Evolutionary conservation across 2,888 invertebrate genomes (phyloP).

Genomic region (Drosophila percnosoma): DNA sequence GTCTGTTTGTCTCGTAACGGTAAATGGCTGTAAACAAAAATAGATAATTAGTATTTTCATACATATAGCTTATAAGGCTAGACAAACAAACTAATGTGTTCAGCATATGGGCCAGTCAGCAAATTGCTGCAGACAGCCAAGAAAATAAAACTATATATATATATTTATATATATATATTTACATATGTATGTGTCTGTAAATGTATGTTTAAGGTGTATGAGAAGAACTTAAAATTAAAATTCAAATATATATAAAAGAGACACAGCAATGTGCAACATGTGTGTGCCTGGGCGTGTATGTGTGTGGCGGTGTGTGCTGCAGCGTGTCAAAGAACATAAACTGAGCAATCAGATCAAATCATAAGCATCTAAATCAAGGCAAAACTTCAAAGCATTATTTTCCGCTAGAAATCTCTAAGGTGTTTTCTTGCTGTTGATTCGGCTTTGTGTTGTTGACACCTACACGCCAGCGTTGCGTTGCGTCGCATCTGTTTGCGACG

Average conservation of each 20-base stretch:
- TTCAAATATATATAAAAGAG: slow-evolving; percentile 32
- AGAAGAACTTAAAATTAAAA: slow-evolving; percentile 41
- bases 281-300: neutral
- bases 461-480: slow-evolving; percentile 54
- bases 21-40: slow-evolving; percentile 59
- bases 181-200: slow-evolving; percentile 21
- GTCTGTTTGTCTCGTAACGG: slow-evolving; percentile 11
- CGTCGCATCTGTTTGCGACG: slow-evolving; percentile 6
- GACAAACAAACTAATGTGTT: slow-evolving; percentile 41
- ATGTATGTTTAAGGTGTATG: slow-evolving; percentile 38
- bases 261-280: slow-evolving; percentile 36
- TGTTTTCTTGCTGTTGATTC: slow-evolving; percentile 22
- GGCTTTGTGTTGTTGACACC: slow-evolving; percentile 67
- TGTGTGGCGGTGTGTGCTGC: slow-evolving; percentile 11
- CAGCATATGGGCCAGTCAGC: slow-evolving; percentile 40
- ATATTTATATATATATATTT: neutral
- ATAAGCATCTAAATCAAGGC: slow-evolving; percentile 42
- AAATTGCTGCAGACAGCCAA: slow-evolving; percentile 24
- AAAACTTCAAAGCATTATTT: slow-evolving; percentile 68
- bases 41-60: slow-evolving; percentile 42
- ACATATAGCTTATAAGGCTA: slow-evolving; percentile 9
- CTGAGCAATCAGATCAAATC: slow-evolving; percentile 41
- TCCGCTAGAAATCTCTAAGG: slow-evolving; percentile 51
- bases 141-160: slow-evolving; percentile 8
- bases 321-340: slow-evolving; percentile 46